These are phyloP conservation scores for Euura lappo DNA, from an alignment of 1,140 invertebrate genomes.

Conservation along the genomic window DNA sequence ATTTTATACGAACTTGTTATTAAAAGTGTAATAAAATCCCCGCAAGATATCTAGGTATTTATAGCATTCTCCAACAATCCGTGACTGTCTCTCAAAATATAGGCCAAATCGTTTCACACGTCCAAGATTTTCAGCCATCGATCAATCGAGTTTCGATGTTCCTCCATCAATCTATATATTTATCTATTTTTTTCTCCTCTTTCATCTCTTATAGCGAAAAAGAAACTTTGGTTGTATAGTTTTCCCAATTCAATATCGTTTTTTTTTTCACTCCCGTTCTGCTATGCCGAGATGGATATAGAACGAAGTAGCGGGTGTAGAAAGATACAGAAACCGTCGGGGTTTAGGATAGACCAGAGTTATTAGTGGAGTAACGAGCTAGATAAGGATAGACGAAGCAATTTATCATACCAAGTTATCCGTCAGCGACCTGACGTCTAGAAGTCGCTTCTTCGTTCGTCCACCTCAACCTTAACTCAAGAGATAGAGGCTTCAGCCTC, in stretches of 20 bases:
- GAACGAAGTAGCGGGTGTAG: background rate
- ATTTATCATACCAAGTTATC: conserved; percentile 2
- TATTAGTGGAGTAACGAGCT: background rate
- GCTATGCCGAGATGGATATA: background rate
- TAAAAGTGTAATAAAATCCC: too few species aligned
- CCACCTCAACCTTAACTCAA: background rate
- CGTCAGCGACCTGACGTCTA: background rate
- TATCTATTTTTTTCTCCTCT: background rate
- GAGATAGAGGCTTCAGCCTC: background rate
- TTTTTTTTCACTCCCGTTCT: background rate
- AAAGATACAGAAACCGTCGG: background rate
- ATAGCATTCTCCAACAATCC: too few species aligned
- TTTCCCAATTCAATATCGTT: background rate
- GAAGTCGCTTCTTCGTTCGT: background rate
- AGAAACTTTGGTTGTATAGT: background rate
- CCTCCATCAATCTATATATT: background rate
- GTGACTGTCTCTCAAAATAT: too few species aligned
- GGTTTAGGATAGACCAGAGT: background rate
- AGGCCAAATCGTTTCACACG: too few species aligned
- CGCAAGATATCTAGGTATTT: too few species aligned
- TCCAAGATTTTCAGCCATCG: too few species aligned
- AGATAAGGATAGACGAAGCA: background rate
- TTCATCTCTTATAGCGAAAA: background rate
- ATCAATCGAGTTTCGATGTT: background rate
- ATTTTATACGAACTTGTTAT: too few species aligned